Evolutionary conservation across 2,888 invertebrate species (phyloP).

Genomic region (Holacanthella duospinosa): DNA sequence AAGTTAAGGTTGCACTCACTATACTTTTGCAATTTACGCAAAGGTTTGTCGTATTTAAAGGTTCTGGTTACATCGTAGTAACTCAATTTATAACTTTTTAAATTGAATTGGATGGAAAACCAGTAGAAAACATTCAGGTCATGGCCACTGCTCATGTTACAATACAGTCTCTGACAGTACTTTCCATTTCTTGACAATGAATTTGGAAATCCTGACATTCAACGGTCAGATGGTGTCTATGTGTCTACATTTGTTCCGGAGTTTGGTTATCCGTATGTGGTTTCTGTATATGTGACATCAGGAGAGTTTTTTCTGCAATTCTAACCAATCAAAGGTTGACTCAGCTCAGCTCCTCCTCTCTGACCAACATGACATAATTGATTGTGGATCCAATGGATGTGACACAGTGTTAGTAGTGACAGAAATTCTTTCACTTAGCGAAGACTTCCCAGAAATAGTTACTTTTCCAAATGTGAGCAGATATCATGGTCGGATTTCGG

Average conservation of each 20-base stretch:
- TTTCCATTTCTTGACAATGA: conserved; percentile 18
- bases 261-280: too few relatives aligned
- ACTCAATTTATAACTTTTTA: background rate
- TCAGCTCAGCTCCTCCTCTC: background rate
- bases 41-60: background rate
- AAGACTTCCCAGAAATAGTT: too few relatives aligned
- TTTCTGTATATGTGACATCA: too few relatives aligned
- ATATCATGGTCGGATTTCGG: too few relatives aligned
- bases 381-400: background rate
- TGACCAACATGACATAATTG: background rate
- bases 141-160: background rate
- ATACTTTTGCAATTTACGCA: background rate
- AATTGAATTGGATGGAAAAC: background rate
- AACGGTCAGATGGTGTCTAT: conserved; percentile 21
- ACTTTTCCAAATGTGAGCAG: too few relatives aligned
- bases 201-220: conserved; percentile 15
- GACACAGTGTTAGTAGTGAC: background rate
- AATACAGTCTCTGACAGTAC: background rate
- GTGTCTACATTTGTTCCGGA: conserved; percentile 19
- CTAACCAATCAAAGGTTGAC: too few relatives aligned
- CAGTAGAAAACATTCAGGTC: background rate
- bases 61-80: too few relatives aligned
- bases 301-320: too few relatives aligned
- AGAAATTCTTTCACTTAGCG: background rate
- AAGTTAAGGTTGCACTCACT: background rate